Percentiles rank a stretch among this genome's conserved stretches.
Conservation (phyloP, 2,888 invertebrate species). For the Ormyrus pomaceus region DNA sequence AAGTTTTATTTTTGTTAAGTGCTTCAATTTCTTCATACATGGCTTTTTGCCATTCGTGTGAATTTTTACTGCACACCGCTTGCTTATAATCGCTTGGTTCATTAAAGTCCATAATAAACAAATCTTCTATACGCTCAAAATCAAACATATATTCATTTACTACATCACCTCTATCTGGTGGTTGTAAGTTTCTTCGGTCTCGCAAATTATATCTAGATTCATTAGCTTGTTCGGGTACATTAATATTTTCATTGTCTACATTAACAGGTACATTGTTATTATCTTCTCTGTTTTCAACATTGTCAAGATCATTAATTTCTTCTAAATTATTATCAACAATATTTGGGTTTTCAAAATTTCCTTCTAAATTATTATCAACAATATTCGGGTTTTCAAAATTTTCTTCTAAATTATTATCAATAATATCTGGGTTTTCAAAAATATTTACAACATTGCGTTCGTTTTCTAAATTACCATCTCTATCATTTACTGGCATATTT, state of each 20-base stretch:
- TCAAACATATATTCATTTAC: slow-evolving; percentile 28
- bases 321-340: background rate
- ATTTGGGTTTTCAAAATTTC: too few relatives aligned
- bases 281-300: slow-evolving; percentile 5
- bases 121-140: slow-evolving; percentile 23
- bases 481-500: background rate
- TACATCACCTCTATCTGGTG: slow-evolving; percentile 13
- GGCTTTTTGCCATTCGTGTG: slow-evolving; percentile 21
- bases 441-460: background rate
- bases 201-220: slow-evolving; percentile 24
- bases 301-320: background rate
- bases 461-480: background rate
- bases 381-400: too few relatives aligned
- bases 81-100: slow-evolving; percentile 11
- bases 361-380: too few relatives aligned
- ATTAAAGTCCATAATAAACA: slow-evolving; percentile 19
- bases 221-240: slow-evolving; percentile 1
- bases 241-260: background rate
- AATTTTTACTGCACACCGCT: background rate
- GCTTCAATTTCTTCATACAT: slow-evolving; percentile 39
- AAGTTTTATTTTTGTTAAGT: slow-evolving; percentile 38
- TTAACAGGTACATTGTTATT: too few relatives aligned
- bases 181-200: slow-evolving; percentile 7
- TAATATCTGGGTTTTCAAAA: background rate
- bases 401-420: too few relatives aligned